These are phyloP conservation scores for Aspidoscelis tigris DNA, from an alignment of 2,113 vertebrate genomes.

Conservation along the genomic window DNA sequence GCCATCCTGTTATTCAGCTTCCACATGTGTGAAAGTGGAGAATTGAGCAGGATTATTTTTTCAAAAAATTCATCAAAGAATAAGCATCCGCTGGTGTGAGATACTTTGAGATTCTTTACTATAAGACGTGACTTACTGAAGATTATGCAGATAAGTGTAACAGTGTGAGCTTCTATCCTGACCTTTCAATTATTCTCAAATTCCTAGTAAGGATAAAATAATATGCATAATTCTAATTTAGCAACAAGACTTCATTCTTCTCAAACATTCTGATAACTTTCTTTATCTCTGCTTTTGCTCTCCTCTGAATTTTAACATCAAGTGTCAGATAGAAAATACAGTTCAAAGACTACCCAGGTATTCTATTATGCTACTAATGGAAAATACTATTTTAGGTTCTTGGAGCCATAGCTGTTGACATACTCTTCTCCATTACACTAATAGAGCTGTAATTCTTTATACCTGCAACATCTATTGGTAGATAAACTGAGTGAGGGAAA, in stretches of 20 bases:
- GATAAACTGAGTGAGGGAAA: neutral
- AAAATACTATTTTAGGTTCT: neutral
- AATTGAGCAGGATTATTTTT: neutral
- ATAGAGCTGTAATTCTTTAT: neutral
- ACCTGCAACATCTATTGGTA: neutral
- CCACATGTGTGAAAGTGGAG: neutral
- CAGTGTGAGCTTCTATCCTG: neutral
- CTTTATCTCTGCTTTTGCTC: neutral
- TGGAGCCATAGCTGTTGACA: too few species aligned
- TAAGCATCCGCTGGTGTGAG: neutral
- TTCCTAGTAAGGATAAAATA: neutral
- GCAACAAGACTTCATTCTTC: neutral
- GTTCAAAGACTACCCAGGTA: neutral
- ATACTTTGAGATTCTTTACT: neutral
- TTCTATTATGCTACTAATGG: neutral
- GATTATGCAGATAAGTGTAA: neutral
- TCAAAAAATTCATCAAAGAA: neutral
- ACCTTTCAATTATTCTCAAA: neutral
- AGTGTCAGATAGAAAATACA: neutral
- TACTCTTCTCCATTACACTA: neutral
- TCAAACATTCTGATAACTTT: neutral
- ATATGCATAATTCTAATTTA: neutral
- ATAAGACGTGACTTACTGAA: neutral
- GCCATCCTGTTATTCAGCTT: neutral
- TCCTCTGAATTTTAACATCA: neutral